phyloP scores from a whole-genome alignment of 2,797 vertebrate genomes.

The Gobio occitaniae region DNA sequence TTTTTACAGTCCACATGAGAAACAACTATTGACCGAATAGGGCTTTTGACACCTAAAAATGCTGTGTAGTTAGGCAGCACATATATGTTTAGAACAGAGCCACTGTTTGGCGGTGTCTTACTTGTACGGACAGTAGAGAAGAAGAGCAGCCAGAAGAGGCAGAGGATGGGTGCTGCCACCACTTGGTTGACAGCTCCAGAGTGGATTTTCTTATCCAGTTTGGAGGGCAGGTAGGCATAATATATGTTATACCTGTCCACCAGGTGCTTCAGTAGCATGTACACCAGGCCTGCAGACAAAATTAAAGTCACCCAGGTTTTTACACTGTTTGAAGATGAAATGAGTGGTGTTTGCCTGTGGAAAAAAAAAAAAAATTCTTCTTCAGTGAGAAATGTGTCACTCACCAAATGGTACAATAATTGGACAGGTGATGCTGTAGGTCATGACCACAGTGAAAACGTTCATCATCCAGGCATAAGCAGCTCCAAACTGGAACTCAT shows the following conservation, averaged over 20 bases:
- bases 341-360: neutral
- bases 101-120: slow-evolving; percentile 66
- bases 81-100: neutral
- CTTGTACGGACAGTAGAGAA: slow-evolving; percentile 93
- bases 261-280: slow-evolving; percentile 97
- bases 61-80: neutral
- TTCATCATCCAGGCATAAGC: slow-evolving; percentile 99
- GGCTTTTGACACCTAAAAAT: neutral
- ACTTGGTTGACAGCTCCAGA: slow-evolving; percentile 98
- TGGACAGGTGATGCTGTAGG: slow-evolving; percentile 99
- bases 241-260: slow-evolving; percentile 98
- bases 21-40: neutral
- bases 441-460: slow-evolving; percentile 98
- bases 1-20: neutral
- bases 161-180: slow-evolving; percentile 96
- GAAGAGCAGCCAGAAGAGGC: slow-evolving; percentile 98
- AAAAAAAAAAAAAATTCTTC: neutral
- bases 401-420: slow-evolving; percentile 99
- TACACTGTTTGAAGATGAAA: neutral
- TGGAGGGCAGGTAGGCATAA: slow-evolving; percentile 96
- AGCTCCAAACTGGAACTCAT: slow-evolving; percentile 98
- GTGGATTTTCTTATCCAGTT: slow-evolving; percentile 99
- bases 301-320: neutral
- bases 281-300: slow-evolving; percentile 89
- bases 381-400: slow-evolving; percentile 56